These are phyloP conservation scores for Bryconaethiops microstoma DNA, from an alignment of 2,797 vertebrate genomes.

Conservation along the genomic window DNA sequence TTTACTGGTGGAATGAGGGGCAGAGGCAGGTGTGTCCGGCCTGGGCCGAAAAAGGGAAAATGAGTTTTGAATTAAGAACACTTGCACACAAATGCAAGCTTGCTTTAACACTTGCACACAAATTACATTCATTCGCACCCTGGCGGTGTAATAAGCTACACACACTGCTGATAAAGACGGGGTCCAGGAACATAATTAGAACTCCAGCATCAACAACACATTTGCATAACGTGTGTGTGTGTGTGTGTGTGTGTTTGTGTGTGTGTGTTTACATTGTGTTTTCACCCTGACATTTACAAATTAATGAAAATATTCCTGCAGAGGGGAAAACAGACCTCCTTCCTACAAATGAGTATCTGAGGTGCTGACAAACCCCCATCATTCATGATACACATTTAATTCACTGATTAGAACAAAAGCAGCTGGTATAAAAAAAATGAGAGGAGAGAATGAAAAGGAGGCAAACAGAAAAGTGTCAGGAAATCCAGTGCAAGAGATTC, in stretches of 20 bases:
- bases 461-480: background rate
- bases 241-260: background rate
- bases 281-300: slow-evolving; percentile 16
- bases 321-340: background rate
- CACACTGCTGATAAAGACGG: background rate
- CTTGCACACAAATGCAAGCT: background rate
- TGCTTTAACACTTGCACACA: background rate
- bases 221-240: background rate
- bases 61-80: background rate
- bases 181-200: background rate
- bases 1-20: too few relatives aligned
- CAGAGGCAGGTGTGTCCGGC: background rate
- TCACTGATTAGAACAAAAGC: background rate
- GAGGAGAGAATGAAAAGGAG: background rate
- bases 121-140: background rate
- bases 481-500: slow-evolving; percentile 6
- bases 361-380: background rate
- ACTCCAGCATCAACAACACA: background rate
- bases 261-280: background rate
- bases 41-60: background rate
- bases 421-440: background rate
- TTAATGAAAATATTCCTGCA: background rate
- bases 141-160: background rate
- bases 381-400: background rate
- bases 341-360: background rate